A percentile compares a stretch with the other conserved stretches of the same genome.
phyloP scores from a whole-genome alignment of 2,797 vertebrate genomes.

The Arnoldichthys spilopterus region DNA sequence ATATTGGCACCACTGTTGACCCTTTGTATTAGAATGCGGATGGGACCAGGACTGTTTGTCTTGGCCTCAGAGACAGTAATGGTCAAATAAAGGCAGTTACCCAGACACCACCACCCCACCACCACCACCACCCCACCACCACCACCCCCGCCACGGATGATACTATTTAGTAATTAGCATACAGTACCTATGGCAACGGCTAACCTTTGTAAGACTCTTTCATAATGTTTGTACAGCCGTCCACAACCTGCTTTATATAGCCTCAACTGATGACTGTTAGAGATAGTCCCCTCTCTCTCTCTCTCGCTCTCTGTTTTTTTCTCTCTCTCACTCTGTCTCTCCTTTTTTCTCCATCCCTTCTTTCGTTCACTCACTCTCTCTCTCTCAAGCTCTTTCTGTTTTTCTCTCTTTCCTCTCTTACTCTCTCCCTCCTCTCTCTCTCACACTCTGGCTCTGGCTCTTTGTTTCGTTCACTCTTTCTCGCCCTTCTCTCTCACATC shows the following conservation, averaged over 20 bases:
- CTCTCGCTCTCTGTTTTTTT: conserved; percentile 1
- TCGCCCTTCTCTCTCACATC: no score
- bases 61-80: conserved; percentile 77
- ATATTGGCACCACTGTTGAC: conserved; percentile 43
- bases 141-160: conserved; percentile 65
- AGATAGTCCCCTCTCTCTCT: conserved; percentile 64
- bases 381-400: neutral
- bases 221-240: conserved; percentile 82
- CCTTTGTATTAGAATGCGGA: conserved; percentile 50
- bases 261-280: conserved; percentile 64
- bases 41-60: conserved; percentile 62
- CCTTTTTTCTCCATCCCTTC: neutral
- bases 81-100: conserved; percentile 65
- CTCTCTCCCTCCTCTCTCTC: no score
- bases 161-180: conserved; percentile 82
- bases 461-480: no score
- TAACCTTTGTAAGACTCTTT: conserved; percentile 82
- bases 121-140: conserved; percentile 5
- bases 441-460: no score
- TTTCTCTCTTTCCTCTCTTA: neutral
- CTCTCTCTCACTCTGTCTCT: conserved; percentile 12
- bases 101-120: neutral
- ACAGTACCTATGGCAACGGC: conserved; percentile 84
- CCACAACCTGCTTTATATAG: conserved; percentile 75
- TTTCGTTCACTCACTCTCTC: neutral